Conservation (phyloP, 2,113 vertebrate species). For the Sus scrofa region T2T-Sscrofa CM000825.6:74454001-74454500, state of each 20-base stretch:
- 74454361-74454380: not conserved
- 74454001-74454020: not conserved
- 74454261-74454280: not conserved
- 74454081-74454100: not conserved
- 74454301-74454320: not conserved
- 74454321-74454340: not conserved
- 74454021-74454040: constrained; percentile 25
- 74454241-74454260: not conserved
- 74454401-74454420: not conserved
- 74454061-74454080: not conserved
- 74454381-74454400: not conserved
- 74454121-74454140: not conserved
- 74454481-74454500: not conserved
- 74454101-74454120: not conserved
- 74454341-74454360: not conserved
- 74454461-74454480: not conserved
- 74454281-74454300: not conserved
- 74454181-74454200: not conserved
- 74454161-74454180: not conserved
- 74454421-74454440: not conserved
- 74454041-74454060: not conserved
- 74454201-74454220: not conserved
- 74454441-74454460: not conserved
- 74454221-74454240: not conserved
- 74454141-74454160: not conserved